Conservation (phyloP, 2,888 invertebrate species). For the Rotaria macrura region DNA sequence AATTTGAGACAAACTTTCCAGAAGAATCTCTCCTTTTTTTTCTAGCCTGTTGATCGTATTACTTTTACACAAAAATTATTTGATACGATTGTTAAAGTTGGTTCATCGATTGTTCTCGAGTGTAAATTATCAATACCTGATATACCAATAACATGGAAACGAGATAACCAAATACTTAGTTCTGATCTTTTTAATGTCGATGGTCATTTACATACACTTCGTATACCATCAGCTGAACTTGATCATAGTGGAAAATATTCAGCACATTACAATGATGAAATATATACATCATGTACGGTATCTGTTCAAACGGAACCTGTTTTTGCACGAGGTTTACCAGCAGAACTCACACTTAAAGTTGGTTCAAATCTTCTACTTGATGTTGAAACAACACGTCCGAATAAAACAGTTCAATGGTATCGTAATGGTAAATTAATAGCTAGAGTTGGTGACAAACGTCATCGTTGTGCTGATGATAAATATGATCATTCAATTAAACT, state of each 20-base stretch:
- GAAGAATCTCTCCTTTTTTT: not conserved
- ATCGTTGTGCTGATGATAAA: not conserved
- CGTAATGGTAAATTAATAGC: not conserved
- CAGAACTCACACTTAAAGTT: not conserved
- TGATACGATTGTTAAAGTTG: not conserved
- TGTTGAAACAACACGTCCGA: not conserved
- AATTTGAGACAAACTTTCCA: too few species aligned
- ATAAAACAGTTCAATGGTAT: constrained; percentile 19
- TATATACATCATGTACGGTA: not conserved
- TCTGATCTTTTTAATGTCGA: not conserved
- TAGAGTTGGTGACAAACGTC: not conserved
- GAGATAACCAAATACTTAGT: not conserved
- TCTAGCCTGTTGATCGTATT: not conserved
- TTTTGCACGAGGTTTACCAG: not conserved
- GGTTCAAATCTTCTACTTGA: constrained; percentile 12
- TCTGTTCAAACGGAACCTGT: not conserved
- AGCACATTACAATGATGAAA: constrained; percentile 8
- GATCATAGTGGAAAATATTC: constrained; percentile 14
- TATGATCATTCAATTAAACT: constrained; percentile 4
- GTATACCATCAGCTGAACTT: not conserved
- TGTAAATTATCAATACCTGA: not conserved
- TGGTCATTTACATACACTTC: constrained; percentile 2
- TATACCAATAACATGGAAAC: constrained; percentile 9
- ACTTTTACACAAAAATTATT: not conserved
- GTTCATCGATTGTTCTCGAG: not conserved